Conservation (phyloP, 2,888 invertebrate species). For the Galeopsomyia nigrocyanea region DNA sequence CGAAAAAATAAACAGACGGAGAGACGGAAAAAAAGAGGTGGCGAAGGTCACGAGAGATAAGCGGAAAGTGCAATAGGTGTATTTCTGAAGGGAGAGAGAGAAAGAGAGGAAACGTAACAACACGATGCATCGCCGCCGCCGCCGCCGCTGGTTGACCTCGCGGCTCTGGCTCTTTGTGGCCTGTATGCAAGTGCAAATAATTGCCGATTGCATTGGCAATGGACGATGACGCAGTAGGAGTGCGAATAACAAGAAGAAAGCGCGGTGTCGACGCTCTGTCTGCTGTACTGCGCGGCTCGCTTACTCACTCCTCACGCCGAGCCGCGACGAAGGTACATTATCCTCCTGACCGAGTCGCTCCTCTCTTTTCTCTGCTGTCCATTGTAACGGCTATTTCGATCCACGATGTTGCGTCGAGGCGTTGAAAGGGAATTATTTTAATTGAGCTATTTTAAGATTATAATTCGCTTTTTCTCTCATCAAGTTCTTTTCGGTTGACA, state of each 20-base stretch:
- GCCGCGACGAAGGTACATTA: not conserved
- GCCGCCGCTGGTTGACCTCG: conserved; percentile 48
- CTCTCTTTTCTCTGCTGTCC: not conserved
- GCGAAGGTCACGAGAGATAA: conserved; percentile 21
- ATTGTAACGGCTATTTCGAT: not conserved
- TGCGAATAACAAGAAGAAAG: conserved; percentile 28
- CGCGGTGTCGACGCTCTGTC: conserved; percentile 1
- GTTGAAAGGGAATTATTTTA: no score
- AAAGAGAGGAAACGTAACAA: not conserved
- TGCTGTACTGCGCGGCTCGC: not conserved
- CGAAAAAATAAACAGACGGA: not conserved
- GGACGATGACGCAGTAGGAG: conserved; percentile 28
- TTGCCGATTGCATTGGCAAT: conserved; percentile 42
- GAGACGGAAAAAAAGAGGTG: not conserved
- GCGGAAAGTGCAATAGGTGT: conserved; percentile 9
- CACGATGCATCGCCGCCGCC: not conserved
- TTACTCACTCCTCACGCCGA: conserved; percentile 1
- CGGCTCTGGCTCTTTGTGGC: conserved; percentile 39
- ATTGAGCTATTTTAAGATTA: no score
- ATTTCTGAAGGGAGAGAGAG: conserved; percentile 1
- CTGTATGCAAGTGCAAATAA: conserved; percentile 42
- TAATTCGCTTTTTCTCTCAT: no score
- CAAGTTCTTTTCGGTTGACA: no score
- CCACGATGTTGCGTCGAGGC: no score
- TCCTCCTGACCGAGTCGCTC: conserved; percentile 1